These are phyloP conservation scores for Augiades crinisus DNA, from an alignment of 2,888 invertebrate species.

Conservation along the genomic window DNA sequence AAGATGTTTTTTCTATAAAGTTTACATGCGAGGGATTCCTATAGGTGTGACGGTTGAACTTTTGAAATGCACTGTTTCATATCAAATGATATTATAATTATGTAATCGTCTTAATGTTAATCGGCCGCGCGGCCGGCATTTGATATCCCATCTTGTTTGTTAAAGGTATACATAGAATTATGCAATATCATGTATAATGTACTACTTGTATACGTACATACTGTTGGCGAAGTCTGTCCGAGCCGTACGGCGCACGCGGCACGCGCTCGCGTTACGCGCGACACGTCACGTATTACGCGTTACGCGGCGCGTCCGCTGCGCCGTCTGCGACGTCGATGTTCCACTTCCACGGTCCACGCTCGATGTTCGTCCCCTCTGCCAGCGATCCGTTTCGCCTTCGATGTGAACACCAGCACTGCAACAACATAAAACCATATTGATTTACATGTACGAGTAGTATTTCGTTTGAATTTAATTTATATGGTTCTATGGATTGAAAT, in stretches of 20 bases:
- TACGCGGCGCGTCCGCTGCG: slow-evolving; percentile 51
- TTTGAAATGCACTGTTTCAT: slow-evolving; percentile 72
- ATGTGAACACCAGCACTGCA: slow-evolving; percentile 42
- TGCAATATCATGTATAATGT: slow-evolving; percentile 50
- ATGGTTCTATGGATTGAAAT: slow-evolving; percentile 80
- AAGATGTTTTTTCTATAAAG: slow-evolving; percentile 79
- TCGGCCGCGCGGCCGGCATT: slow-evolving; percentile 52
- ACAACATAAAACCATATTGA: slow-evolving; percentile 71
- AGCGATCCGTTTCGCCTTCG: slow-evolving; percentile 32
- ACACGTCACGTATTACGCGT: slow-evolving; percentile 30
- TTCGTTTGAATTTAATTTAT: slow-evolving; percentile 74
- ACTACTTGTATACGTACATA: slow-evolving; percentile 39
- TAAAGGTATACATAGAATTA: slow-evolving; percentile 62
- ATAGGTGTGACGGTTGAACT: slow-evolving; percentile 61
- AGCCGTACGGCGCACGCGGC: slow-evolving; percentile 28
- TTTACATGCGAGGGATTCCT: slow-evolving; percentile 72
- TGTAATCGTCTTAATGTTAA: slow-evolving; percentile 53
- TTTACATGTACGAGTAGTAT: slow-evolving; percentile 67
- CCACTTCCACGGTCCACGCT: slow-evolving; percentile 66
- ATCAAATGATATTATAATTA: slow-evolving; percentile 67
- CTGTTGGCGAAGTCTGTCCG: slow-evolving; percentile 1
- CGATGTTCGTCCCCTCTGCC: neutral
- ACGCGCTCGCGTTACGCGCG: slow-evolving; percentile 29
- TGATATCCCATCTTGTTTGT: slow-evolving; percentile 75
- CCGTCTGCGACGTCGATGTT: too few species aligned